Conservation (phyloP, 2,797 vertebrate species). For the Emys orbicularis region DNA sequence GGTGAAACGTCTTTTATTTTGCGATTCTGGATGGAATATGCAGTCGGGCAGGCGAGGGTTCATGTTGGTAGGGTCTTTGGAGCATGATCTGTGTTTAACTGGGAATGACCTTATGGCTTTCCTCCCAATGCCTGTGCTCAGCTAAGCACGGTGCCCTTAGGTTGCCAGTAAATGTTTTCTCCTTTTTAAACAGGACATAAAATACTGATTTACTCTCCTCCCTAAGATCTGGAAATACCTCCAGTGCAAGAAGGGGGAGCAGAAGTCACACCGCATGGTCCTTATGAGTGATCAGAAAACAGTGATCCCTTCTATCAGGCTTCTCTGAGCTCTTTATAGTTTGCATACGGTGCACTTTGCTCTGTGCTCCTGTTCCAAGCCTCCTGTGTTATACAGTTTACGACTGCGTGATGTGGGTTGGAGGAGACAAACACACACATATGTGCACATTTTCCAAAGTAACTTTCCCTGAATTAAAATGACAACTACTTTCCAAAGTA, state of each 20-base stretch:
- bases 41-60: no score
- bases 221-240: background rate
- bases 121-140: background rate
- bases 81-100: background rate
- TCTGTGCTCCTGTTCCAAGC: background rate
- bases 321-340: background rate
- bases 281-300: background rate
- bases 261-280: background rate
- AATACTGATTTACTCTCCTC: background rate
- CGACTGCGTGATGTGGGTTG: background rate
- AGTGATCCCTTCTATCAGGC: background rate
- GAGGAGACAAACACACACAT: background rate
- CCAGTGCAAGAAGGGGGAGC: no score
- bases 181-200: background rate
- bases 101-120: background rate
- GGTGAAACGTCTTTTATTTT: no score
- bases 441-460: background rate
- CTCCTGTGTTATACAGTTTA: no score
- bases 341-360: background rate
- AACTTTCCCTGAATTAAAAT: background rate
- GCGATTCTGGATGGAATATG: background rate
- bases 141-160: background rate
- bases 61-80: background rate
- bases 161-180: background rate
- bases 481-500: background rate